Conservation (phyloP, 2,797 vertebrate species). For the Hyperoplus lanceolatus region DNA sequence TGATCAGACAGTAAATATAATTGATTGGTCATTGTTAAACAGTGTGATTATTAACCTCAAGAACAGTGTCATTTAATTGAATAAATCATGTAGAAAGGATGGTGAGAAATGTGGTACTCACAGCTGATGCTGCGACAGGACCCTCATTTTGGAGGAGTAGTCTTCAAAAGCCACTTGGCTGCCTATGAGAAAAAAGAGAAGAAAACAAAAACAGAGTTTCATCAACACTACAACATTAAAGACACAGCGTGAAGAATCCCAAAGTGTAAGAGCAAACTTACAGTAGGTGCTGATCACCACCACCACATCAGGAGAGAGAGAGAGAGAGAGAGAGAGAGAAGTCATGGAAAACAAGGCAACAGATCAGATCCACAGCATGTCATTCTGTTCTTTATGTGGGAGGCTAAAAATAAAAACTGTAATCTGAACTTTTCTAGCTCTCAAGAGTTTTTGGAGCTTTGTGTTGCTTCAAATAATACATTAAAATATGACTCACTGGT, state of each 20-base stretch:
- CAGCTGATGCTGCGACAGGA: constrained; percentile 3
- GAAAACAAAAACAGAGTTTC: background rate
- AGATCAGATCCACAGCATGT: constrained; percentile 13
- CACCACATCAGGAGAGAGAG: constrained; percentile 10
- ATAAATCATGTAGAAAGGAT: background rate
- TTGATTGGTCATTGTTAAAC: background rate
- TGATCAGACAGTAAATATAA: background rate
- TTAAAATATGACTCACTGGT: constrained; percentile 57
- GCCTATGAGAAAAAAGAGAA: constrained; percentile 24
- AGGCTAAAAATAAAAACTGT: background rate
- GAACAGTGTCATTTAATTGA: background rate
- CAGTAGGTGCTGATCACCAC: constrained; percentile 49
- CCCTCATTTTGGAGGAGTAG: background rate
- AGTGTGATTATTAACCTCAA: background rate
- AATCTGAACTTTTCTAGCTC: background rate
- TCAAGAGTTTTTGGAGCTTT: background rate
- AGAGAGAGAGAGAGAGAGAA: constrained; percentile 3
- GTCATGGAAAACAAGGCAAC: constrained; percentile 24
- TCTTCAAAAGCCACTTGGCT: background rate
- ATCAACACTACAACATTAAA: background rate
- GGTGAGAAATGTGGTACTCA: constrained; percentile 34
- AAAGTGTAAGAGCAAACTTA: constrained; percentile 33
- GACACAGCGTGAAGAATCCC: constrained; percentile 10
- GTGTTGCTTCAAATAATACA: constrained; percentile 1
- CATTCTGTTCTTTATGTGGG: background rate